Evolutionary conservation across 2,797 vertebrate species (phyloP).

Genomic region (Neomorphus geoffroyi): DNA sequence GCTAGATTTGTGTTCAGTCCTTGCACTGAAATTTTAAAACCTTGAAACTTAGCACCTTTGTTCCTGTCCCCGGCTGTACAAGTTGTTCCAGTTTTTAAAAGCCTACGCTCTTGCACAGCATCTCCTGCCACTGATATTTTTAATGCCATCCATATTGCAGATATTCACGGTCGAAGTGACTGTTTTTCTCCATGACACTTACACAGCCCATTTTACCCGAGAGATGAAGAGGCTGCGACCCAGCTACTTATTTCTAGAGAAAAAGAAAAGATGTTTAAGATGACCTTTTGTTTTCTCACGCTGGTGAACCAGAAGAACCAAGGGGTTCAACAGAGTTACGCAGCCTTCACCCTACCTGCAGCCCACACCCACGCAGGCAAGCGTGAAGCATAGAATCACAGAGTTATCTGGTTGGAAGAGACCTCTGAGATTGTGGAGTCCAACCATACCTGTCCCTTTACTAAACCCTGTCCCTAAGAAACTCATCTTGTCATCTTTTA

Average conservation of each 20-base stretch:
- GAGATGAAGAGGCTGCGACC: neutral
- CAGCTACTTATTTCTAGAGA: neutral
- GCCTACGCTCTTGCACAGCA: too few relatives aligned
- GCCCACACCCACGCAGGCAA: neutral
- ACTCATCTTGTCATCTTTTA: too few relatives aligned
- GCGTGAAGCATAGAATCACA: too few relatives aligned
- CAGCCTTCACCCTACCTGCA: neutral
- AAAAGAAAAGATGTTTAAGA: neutral
- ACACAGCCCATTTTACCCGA: fast-evolving
- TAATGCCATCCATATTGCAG: neutral
- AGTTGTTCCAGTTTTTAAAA: neutral
- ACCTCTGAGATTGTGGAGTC: too few relatives aligned
- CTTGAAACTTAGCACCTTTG: neutral
- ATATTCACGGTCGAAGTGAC: neutral
- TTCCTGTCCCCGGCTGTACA: neutral
- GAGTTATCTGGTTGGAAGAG: too few relatives aligned
- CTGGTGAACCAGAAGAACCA: neutral
- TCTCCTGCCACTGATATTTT: fast-evolving
- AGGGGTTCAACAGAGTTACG: fast-evolving
- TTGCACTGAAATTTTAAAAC: neutral
- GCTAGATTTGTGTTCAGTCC: neutral
- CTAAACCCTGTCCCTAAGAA: too few relatives aligned
- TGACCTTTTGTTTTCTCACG: fast-evolving
- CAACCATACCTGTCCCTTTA: too few relatives aligned
- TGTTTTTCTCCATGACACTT: neutral